Conservation (phyloP, 1,140 invertebrate genomes). For the Acromyrmex heyeri region DNA sequence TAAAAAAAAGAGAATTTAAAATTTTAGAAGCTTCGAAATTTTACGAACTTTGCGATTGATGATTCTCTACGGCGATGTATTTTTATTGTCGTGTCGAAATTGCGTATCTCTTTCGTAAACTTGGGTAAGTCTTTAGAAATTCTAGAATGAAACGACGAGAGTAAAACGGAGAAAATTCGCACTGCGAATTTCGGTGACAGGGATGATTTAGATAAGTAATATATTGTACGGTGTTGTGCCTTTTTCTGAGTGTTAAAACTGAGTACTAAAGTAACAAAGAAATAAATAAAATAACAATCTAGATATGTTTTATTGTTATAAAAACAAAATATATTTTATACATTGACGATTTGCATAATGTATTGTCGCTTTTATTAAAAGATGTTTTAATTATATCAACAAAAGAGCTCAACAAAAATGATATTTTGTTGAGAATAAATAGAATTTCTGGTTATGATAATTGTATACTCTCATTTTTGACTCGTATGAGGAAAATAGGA, state of each 20-base stretch:
- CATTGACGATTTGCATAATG: not conserved
- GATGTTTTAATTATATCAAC: too few species aligned
- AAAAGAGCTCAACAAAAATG: too few species aligned
- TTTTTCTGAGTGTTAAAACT: not conserved
- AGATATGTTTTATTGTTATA: not conserved
- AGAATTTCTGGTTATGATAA: too few species aligned
- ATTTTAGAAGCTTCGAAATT: conserved; percentile 38
- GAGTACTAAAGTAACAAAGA: not conserved
- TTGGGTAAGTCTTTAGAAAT: conserved; percentile 17
- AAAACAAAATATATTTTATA: not conserved
- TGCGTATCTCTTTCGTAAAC: conserved; percentile 15
- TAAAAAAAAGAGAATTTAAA: conserved; percentile 24
- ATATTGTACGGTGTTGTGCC: not conserved
- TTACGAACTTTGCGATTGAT: conserved; percentile 29
- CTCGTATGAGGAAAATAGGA: too few species aligned
- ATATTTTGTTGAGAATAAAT: too few species aligned
- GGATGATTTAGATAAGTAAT: not conserved
- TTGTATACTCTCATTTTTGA: too few species aligned
- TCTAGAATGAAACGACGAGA: not conserved
- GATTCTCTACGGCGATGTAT: not conserved
- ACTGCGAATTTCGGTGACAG: not conserved
- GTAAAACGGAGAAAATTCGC: not conserved
- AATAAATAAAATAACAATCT: not conserved
- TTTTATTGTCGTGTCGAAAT: conserved; percentile 10
- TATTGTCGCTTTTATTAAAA: too few species aligned